Conservation (phyloP, 2,113 vertebrate species). For the Sminthopsis crassicaudata region DNA sequence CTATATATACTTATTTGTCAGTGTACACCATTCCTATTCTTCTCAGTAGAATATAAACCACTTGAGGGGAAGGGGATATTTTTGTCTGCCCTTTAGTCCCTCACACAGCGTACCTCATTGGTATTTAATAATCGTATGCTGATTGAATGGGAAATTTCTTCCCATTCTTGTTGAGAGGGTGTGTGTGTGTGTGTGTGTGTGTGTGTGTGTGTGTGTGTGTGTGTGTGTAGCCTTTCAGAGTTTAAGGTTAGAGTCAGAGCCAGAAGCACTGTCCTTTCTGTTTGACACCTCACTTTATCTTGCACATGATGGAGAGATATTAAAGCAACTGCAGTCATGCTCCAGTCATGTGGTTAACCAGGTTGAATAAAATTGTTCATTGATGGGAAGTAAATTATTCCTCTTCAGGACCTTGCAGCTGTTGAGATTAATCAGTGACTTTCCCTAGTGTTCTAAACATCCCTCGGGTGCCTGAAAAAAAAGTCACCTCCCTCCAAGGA, state of each 20-base stretch:
- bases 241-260: background rate
- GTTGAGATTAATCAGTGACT: slow-evolving; percentile 2
- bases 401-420: background rate
- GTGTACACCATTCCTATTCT: background rate
- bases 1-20: background rate
- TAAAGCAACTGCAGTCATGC: background rate
- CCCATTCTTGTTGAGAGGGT: background rate
- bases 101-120: background rate
- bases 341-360: background rate
- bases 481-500: background rate
- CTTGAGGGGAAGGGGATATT: background rate
- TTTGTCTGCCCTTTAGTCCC: background rate
- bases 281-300: background rate
- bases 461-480: background rate
- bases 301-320: background rate
- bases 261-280: background rate
- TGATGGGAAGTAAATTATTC: background rate
- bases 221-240: background rate
- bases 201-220: background rate
- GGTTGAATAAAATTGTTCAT: background rate
- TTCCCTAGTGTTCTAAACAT: background rate
- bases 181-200: background rate
- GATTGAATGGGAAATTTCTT: background rate
- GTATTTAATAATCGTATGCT: background rate
- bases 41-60: background rate